These are phyloP conservation scores for Meandrusa payeni DNA, from an alignment of 2,888 invertebrate genomes.

Conservation along the genomic window DNA sequence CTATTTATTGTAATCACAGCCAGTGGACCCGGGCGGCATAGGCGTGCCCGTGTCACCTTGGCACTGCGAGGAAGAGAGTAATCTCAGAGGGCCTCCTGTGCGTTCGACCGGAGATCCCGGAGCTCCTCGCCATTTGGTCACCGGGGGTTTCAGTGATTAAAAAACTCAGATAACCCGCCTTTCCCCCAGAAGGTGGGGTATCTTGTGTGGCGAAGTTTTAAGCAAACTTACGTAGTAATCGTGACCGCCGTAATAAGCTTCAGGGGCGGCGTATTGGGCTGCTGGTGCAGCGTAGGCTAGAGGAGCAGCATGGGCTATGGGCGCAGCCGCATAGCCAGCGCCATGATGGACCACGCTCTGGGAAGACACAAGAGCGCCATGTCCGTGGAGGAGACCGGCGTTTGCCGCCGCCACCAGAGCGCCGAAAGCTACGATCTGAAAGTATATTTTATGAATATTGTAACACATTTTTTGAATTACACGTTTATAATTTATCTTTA, in stretches of 20 bases:
- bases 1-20: neutral
- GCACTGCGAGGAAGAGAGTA: too few relatives aligned
- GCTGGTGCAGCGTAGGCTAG: slow-evolving; percentile 7
- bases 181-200: too few relatives aligned
- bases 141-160: too few relatives aligned
- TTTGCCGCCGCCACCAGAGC: slow-evolving; percentile 44
- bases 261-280: slow-evolving; percentile 37
- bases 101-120: too few relatives aligned
- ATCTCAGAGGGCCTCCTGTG: too few relatives aligned
- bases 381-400: slow-evolving; percentile 46
- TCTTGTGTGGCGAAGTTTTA: neutral
- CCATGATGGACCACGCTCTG: slow-evolving; percentile 31
- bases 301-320: slow-evolving; percentile 33
- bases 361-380: slow-evolving; percentile 29
- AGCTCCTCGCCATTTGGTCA: too few relatives aligned
- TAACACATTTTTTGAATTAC: neutral
- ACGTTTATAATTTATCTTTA: neutral
- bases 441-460: slow-evolving; percentile 1
- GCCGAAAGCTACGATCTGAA: slow-evolving; percentile 30
- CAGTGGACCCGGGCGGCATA: too few relatives aligned
- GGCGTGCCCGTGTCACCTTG: too few relatives aligned
- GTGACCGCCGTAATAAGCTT: slow-evolving; percentile 36
- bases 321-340: slow-evolving; percentile 39
- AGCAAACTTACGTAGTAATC: slow-evolving; percentile 36
- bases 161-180: too few relatives aligned